Conservation (phyloP, 2,888 invertebrate species). For the Omphaloscelis lunosa region DNA sequence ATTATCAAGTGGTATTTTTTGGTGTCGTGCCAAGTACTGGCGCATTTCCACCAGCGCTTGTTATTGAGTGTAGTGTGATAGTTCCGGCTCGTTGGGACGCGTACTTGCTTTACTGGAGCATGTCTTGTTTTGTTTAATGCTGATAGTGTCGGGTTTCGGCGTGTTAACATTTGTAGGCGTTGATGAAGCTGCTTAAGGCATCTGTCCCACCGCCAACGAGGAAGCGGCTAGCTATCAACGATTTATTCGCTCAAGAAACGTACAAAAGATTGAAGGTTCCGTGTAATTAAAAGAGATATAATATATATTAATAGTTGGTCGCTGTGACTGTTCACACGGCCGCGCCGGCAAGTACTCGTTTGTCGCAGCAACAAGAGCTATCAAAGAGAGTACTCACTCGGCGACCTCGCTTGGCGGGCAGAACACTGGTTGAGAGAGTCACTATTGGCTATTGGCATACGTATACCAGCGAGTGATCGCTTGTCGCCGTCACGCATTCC, state of each 20-base stretch:
- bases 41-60: constrained; percentile 50
- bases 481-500: not conserved
- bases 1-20: constrained; percentile 66
- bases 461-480: not conserved
- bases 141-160: constrained; percentile 3
- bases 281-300: not conserved
- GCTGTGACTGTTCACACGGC: not conserved
- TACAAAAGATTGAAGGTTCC: not conserved
- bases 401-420: too few relatives aligned
- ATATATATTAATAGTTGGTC: not conserved
- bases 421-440: not conserved
- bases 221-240: not conserved
- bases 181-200: constrained; percentile 1
- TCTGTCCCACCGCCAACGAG: not conserved
- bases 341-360: not conserved
- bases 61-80: constrained; percentile 49
- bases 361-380: not conserved
- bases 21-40: constrained; percentile 60
- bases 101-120: constrained; percentile 26
- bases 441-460: not conserved
- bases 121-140: constrained; percentile 26
- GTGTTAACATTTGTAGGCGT: constrained; percentile 15
- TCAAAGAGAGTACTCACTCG: not conserved
- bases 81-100: constrained; percentile 39
- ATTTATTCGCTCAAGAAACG: not conserved